A percentile compares a stretch with the other conserved stretches of the same genome.
phyloP scores from a whole-genome alignment of 2,797 vertebrate genomes.

The Erethizon dorsatum region DNA sequence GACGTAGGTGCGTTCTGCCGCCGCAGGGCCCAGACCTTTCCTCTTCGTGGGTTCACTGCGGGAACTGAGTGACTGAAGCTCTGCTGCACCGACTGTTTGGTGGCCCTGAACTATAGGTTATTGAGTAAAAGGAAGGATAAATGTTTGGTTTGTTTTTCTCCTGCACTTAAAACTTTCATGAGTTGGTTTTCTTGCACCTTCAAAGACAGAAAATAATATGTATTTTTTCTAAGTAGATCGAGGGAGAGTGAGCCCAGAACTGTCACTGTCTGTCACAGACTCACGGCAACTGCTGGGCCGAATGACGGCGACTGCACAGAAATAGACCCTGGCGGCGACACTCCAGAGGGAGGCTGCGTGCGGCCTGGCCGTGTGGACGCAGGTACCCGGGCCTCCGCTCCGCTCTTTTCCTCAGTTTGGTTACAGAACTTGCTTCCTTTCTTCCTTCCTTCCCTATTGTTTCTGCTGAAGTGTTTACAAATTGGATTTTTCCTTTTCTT shows the following conservation, averaged over 20 bases:
- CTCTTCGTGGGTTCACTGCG: neutral
- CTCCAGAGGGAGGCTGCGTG: neutral
- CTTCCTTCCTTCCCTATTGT: neutral
- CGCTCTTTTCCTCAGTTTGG: neutral
- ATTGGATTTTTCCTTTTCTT: neutral
- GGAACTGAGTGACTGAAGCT: too few relatives aligned
- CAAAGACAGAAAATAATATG: neutral
- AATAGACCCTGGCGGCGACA: neutral
- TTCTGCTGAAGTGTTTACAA: neutral
- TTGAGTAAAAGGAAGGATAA: neutral
- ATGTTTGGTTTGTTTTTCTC: neutral
- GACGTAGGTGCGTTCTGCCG: too few relatives aligned
- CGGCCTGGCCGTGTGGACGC: too few relatives aligned
- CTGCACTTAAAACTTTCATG: neutral
- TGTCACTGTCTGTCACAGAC: neutral
- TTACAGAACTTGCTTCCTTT: neutral
- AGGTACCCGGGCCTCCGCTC: too few relatives aligned
- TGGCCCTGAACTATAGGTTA: neutral
- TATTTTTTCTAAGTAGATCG: neutral
- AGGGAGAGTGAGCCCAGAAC: slow-evolving; percentile 3
- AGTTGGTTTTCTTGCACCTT: slow-evolving; percentile 28
- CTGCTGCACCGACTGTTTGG: neutral
- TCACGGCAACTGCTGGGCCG: slow-evolving; percentile 45
- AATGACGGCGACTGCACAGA: slow-evolving; percentile 41
- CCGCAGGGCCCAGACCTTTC: too few relatives aligned